Evolutionary conservation across 2,888 invertebrate species (phyloP).

Genomic region (Liodrosophila aerea): DNA sequence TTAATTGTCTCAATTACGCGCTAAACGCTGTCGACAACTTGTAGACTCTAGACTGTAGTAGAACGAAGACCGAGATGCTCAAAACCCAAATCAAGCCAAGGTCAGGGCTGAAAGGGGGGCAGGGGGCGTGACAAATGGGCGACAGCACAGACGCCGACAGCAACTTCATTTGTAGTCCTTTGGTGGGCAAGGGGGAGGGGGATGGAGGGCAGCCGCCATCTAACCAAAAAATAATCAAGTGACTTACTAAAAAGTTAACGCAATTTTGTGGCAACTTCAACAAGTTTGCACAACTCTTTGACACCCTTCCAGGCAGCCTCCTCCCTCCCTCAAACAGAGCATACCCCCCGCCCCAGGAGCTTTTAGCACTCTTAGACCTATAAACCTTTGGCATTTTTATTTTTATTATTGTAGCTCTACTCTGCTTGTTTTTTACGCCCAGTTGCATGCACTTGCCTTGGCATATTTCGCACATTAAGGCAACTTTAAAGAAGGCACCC

Average conservation of each 20-base stretch:
- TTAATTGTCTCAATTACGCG: slow-evolving; percentile 77
- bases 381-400: not conserved
- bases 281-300: slow-evolving; percentile 65
- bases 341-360: too few species aligned
- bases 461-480: not conserved
- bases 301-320: not conserved
- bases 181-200: not conserved
- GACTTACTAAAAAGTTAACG: slow-evolving; percentile 72
- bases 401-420: not conserved
- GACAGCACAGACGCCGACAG: not conserved
- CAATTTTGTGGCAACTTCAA: slow-evolving; percentile 74
- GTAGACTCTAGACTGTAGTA: slow-evolving; percentile 15
- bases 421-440: slow-evolving; percentile 59
- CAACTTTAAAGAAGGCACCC: not conserved
- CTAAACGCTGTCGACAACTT: slow-evolving; percentile 58
- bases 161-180: slow-evolving; percentile 59
- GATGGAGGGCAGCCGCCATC: slow-evolving; percentile 4
- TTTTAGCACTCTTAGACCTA: not conserved
- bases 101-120: slow-evolving; percentile 26
- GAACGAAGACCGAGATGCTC: slow-evolving; percentile 1
- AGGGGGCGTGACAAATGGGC: slow-evolving; percentile 19
- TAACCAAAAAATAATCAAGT: slow-evolving; percentile 62
- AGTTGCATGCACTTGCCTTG: slow-evolving; percentile 66
- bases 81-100: slow-evolving; percentile 64
- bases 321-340: not conserved